phyloP scores from a whole-genome alignment of 2,888 invertebrate species.

The Danaus chrysippus region DNA sequence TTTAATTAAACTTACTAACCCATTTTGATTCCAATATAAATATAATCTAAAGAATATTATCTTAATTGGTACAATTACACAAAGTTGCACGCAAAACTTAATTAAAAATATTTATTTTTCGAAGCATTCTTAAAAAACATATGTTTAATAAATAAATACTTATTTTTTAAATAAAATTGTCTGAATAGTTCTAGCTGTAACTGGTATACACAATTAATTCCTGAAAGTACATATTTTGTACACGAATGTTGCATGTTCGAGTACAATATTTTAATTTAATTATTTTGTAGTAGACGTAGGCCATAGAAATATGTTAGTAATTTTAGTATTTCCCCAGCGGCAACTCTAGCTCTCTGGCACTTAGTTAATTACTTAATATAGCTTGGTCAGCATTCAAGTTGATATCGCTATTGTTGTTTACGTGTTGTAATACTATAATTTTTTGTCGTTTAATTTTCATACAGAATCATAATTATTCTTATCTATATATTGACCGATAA shows the following conservation, averaged over 20 bases:
- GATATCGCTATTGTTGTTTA: slow-evolving; percentile 26
- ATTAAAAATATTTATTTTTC: no score
- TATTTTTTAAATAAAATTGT: no score
- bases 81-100: no score
- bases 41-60: no score
- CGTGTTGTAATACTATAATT: neutral
- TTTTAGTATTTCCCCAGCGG: slow-evolving; percentile 28
- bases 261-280: slow-evolving; percentile 21
- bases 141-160: neutral
- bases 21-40: neutral
- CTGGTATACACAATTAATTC: no score
- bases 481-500: no score
- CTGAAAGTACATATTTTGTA: no score
- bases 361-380: slow-evolving; percentile 28
- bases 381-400: slow-evolving; percentile 26
- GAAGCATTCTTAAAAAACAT: neutral
- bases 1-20: neutral
- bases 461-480: no score
- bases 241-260: slow-evolving; percentile 13
- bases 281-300: slow-evolving; percentile 23
- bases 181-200: no score
- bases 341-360: slow-evolving; percentile 25
- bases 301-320: slow-evolving; percentile 24
- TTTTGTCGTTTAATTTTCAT: no score
- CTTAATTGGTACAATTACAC: no score